Evolutionary conservation across 1,140 invertebrate species (phyloP).

Genomic region (Drosophila malerkotliana): DNA sequence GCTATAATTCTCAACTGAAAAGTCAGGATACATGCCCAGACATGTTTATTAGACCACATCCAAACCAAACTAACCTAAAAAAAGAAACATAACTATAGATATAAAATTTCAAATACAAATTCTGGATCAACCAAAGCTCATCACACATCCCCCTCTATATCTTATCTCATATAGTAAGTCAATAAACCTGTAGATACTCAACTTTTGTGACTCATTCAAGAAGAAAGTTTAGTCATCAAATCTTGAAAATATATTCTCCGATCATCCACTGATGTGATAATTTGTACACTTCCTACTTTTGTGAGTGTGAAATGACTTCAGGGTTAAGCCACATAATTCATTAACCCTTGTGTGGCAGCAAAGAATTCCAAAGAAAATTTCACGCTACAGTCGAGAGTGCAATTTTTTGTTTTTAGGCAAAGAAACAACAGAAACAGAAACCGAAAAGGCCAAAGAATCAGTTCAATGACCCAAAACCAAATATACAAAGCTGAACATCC

Average conservation of each 20-base stretch:
- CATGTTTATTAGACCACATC: too few relatives aligned
- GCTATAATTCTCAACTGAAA: too few relatives aligned
- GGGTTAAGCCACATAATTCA: neutral
- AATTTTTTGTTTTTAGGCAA: conserved; percentile 80
- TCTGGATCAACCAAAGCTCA: too few relatives aligned
- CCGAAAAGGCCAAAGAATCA: conserved; percentile 37
- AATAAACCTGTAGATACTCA: too few relatives aligned
- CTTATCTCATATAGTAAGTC: too few relatives aligned
- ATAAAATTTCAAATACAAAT: too few relatives aligned
- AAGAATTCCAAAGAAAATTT: conserved; percentile 64
- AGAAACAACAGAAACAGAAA: conserved; percentile 46
- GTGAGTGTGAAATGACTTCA: neutral
- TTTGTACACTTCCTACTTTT: neutral
- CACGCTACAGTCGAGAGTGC: conserved; percentile 61
- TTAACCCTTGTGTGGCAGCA: neutral
- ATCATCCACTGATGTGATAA: neutral
- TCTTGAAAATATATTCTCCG: neutral
- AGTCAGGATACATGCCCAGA: too few relatives aligned
- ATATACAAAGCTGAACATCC: conserved; percentile 38
- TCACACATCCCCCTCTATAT: neutral
- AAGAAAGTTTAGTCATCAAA: neutral
- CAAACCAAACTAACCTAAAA: too few relatives aligned
- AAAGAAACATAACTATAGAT: too few relatives aligned
- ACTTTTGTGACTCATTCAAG: neutral
- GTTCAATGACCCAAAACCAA: conserved; percentile 72